Evolutionary conservation across 2,113 vertebrate genomes (phyloP).

Genomic region (Tragelaphus strepsiceros): DNA sequence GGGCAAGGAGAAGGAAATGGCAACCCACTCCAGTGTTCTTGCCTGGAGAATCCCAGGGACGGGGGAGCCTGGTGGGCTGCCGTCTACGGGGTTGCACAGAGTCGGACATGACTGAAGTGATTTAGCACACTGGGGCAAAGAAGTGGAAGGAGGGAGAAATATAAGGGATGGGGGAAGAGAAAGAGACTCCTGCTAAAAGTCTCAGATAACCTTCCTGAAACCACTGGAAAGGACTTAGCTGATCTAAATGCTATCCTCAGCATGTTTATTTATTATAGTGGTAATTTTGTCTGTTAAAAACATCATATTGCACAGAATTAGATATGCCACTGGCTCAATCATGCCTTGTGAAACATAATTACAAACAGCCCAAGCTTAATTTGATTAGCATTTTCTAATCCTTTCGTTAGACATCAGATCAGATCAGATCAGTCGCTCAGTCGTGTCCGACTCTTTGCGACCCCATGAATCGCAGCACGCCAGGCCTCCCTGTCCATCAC

Average conservation of each 20-base stretch:
- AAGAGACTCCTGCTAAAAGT: neutral
- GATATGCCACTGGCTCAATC: neutral
- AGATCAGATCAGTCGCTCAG: too few relatives aligned
- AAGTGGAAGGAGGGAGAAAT: neutral
- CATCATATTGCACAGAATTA: neutral
- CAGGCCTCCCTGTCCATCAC: too few relatives aligned
- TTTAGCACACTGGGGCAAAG: neutral
- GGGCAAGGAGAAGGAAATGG: too few relatives aligned
- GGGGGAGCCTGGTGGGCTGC: too few relatives aligned
- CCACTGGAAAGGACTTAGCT: neutral
- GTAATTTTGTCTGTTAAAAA: neutral
- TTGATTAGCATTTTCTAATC: constrained; percentile 17
- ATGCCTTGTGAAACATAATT: neutral
- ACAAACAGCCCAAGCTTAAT: neutral
- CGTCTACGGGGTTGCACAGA: too few relatives aligned
- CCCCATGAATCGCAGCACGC: too few relatives aligned
- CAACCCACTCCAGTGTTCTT: too few relatives aligned
- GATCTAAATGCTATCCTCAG: neutral
- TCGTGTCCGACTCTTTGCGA: too few relatives aligned
- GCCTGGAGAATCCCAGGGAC: too few relatives aligned
- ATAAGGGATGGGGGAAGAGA: neutral
- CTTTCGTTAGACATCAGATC: neutral
- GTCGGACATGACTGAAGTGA: too few relatives aligned
- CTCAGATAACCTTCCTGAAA: neutral
- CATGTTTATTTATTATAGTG: neutral